Evolutionary conservation across 1,140 invertebrate species (phyloP).

Genomic region (Megalonaias nervosa): DNA sequence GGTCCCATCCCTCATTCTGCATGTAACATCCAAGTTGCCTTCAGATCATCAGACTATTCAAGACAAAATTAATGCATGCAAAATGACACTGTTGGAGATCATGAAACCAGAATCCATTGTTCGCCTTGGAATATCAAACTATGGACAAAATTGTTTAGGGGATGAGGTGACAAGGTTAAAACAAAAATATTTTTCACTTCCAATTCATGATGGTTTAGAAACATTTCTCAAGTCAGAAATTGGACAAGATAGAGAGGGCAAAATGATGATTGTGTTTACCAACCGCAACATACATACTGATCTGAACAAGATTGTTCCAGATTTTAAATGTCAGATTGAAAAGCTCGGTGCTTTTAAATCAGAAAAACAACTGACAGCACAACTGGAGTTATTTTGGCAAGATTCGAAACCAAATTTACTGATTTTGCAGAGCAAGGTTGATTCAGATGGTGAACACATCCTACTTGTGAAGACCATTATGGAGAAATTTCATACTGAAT

Average conservation of each 20-base stretch:
- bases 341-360: conserved; percentile 38
- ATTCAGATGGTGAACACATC: conserved; percentile 21
- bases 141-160: background rate
- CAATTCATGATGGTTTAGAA: conserved; percentile 21
- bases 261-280: conserved; percentile 22
- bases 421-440: conserved; percentile 23
- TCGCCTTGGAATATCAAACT: background rate
- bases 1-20: conserved; percentile 10
- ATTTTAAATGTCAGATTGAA: conserved; percentile 16
- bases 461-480: conserved; percentile 21
- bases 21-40: background rate
- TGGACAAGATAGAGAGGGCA: background rate
- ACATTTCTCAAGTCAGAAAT: conserved; percentile 2
- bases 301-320: background rate
- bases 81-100: conserved; percentile 7
- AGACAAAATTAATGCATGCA: conserved; percentile 1
- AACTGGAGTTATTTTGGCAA: conserved; percentile 13
- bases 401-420: conserved; percentile 17
- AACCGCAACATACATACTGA: conserved; percentile 18
- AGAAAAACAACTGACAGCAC: conserved; percentile 27
- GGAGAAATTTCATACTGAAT: conserved; percentile 19
- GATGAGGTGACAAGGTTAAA: conserved; percentile 5
- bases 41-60: background rate
- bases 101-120: conserved; percentile 23
- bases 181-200: conserved; percentile 18